Conservation (phyloP, 2,797 vertebrate genomes). For the Sebastes variabilis region DNA sequence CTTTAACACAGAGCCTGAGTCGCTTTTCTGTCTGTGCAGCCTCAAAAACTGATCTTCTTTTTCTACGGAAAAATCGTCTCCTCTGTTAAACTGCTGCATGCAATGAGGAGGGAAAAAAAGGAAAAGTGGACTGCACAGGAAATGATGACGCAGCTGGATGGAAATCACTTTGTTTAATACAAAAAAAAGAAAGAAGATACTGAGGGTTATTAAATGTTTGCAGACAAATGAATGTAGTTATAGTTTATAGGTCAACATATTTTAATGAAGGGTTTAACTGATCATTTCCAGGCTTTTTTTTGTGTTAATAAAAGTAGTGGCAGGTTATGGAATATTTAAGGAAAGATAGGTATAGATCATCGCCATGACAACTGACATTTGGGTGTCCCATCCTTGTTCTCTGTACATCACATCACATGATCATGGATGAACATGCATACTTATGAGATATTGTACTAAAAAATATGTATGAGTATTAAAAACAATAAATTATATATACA, state of each 20-base stretch:
- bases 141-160: conserved; percentile 84
- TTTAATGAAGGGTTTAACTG: not conserved
- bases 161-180: conserved; percentile 56
- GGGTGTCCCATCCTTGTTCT: no score
- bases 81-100: conserved; percentile 62
- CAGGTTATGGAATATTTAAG: not conserved
- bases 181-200: conserved; percentile 45
- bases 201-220: conserved; percentile 2
- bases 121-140: conserved; percentile 83
- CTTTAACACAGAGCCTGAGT: conserved; percentile 36
- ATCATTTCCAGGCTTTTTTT: not conserved
- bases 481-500: no score
- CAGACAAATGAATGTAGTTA: not conserved
- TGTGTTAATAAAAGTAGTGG: not conserved
- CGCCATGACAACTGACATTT: no score
- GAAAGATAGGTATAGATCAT: no score
- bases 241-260: not conserved
- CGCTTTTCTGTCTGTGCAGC: conserved; percentile 56
- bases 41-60: conserved; percentile 55
- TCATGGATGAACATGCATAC: no score
- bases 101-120: conserved; percentile 32
- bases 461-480: no score
- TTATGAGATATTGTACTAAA: no score
- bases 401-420: no score
- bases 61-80: conserved; percentile 62